These are phyloP conservation scores for Tetrapedia diversipes DNA, from an alignment of 2,888 invertebrate genomes.

Conservation along the genomic window DNA sequence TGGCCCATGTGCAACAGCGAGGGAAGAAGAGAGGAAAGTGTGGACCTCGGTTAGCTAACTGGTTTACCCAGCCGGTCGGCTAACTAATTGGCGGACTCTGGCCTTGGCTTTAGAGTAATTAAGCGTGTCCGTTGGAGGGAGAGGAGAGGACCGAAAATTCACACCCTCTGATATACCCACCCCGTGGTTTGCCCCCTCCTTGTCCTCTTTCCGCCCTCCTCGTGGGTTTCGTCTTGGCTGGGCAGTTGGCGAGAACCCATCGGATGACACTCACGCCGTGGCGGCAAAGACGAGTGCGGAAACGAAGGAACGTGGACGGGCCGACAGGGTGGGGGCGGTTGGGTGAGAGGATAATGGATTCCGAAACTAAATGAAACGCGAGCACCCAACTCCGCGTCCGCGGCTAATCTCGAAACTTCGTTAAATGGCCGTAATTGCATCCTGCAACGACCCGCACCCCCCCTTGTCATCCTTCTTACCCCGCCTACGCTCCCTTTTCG, in stretches of 20 bases:
- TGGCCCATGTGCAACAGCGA: background rate
- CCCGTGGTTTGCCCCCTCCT: constrained; percentile 9
- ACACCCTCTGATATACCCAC: constrained; percentile 32
- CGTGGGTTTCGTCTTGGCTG: constrained; percentile 29
- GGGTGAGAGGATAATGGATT: constrained; percentile 78
- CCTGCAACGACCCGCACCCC: constrained; percentile 68
- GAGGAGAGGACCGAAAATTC: constrained; percentile 62
- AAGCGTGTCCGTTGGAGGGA: constrained; percentile 57
- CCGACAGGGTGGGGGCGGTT: constrained; percentile 8
- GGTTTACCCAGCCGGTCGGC: constrained; percentile 16
- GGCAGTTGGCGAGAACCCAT: constrained; percentile 46
- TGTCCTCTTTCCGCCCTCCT: background rate
- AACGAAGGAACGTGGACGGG: background rate
- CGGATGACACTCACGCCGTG: constrained; percentile 50
- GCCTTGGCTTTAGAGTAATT: constrained; percentile 67
- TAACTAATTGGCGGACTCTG: constrained; percentile 44
- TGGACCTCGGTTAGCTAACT: constrained; percentile 9
- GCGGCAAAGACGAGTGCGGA: constrained; percentile 37
- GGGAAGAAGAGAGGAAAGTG: constrained; percentile 20
- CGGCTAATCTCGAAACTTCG: constrained; percentile 80
- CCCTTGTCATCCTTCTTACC: constrained; percentile 55
- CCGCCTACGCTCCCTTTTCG: background rate
- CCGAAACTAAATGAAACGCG: constrained; percentile 79
- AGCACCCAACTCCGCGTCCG: constrained; percentile 70
- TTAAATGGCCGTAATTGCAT: constrained; percentile 80